These are phyloP conservation scores for Lasioglossum marginatum DNA, from an alignment of 2,888 invertebrate species.

Conservation along the genomic window DNA sequence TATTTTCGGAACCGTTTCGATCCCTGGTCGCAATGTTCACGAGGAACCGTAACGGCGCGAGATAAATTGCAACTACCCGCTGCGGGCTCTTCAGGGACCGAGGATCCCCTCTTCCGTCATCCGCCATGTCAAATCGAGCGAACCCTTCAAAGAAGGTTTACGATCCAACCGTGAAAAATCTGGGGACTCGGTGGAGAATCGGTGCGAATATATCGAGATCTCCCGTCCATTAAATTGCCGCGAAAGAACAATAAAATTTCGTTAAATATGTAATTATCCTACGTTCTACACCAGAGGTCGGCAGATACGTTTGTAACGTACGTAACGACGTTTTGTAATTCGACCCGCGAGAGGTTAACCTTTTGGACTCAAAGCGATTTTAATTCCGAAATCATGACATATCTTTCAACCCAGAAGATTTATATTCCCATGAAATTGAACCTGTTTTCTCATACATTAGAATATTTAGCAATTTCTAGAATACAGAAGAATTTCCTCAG, in stretches of 20 bases:
- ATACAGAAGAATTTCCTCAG: too few relatives aligned
- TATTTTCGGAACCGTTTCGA: background rate
- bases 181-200: background rate
- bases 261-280: background rate
- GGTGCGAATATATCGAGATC: slow-evolving; percentile 26
- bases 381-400: too few relatives aligned
- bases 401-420: too few relatives aligned
- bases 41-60: slow-evolving; percentile 50
- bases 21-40: slow-evolving; percentile 47
- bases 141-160: slow-evolving; percentile 44
- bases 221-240: slow-evolving; percentile 26
- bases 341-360: too few relatives aligned
- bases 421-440: too few relatives aligned
- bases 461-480: too few relatives aligned
- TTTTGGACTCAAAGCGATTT: too few relatives aligned
- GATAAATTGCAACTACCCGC: slow-evolving; percentile 55
- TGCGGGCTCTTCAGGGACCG: slow-evolving; percentile 19
- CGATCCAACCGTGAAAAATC: slow-evolving; percentile 43
- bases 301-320: too few relatives aligned
- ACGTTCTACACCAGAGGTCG: background rate
- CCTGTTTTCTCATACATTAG: too few relatives aligned
- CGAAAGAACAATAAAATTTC: background rate
- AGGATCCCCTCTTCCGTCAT: slow-evolving; percentile 26
- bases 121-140: slow-evolving; percentile 43
- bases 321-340: too few relatives aligned